Percentiles rank a stretch among this genome's conserved stretches.
Evolutionary conservation across 1,140 invertebrate genomes (phyloP).

Genomic region (Drosophila gunungcola): DNA sequence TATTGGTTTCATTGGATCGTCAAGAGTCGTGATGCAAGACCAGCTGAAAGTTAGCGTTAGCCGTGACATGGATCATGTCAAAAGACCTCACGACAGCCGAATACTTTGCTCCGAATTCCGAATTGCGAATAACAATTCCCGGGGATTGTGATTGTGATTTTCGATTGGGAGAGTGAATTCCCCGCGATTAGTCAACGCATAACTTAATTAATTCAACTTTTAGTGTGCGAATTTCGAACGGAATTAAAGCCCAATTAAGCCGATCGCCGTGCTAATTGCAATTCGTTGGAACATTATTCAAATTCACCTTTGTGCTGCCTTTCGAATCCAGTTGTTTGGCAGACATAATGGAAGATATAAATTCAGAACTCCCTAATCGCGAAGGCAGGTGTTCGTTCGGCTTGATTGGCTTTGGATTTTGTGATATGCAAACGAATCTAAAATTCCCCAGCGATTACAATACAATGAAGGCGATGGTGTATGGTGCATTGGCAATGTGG

Average conservation of each 20-base stretch:
- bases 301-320: conserved; percentile 26
- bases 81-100: conserved; percentile 35
- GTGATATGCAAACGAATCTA: conserved; percentile 23
- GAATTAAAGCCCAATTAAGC: conserved; percentile 40
- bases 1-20: conserved; percentile 32
- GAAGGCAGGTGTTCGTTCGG: conserved; percentile 51
- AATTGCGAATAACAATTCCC: not conserved
- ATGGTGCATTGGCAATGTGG: not conserved
- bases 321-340: conserved; percentile 4
- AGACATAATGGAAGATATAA: conserved; percentile 25
- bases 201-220: conserved; percentile 40
- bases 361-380: conserved; percentile 13
- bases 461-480: conserved; percentile 2
- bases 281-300: conserved; percentile 50
- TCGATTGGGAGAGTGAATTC: not conserved
- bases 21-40: conserved; percentile 39
- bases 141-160: not conserved
- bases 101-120: conserved; percentile 13
- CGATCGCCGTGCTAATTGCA: conserved; percentile 50
- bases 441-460: conserved; percentile 19
- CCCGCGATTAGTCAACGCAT: conserved; percentile 11
- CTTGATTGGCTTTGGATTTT: conserved; percentile 33
- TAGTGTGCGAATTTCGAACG: conserved; percentile 44
- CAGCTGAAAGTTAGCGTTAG: conserved; percentile 45
- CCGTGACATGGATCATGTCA: conserved; percentile 48